These are phyloP conservation scores for Samia ricini DNA, from an alignment of 1,140 invertebrate species.

Conservation along the genomic window DNA sequence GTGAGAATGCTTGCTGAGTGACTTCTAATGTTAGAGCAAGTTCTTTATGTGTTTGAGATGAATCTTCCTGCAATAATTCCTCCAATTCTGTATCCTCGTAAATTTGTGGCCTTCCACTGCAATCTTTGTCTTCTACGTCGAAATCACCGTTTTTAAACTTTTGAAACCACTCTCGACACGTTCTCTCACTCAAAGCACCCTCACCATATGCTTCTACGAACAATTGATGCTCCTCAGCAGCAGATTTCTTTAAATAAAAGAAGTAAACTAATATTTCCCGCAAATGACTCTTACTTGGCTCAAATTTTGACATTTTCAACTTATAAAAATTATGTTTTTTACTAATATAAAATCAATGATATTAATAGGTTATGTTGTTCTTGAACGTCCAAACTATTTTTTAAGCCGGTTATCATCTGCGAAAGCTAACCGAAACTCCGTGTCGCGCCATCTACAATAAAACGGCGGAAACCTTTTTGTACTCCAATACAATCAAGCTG, in stretches of 20 bases:
- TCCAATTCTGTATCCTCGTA: neutral
- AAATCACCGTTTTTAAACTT: neutral
- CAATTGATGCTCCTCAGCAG: neutral
- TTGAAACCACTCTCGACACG: neutral
- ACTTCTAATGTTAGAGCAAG: conserved; percentile 5
- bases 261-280: neutral
- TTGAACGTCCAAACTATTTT: no score
- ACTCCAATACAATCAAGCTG: no score
- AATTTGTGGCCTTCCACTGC: neutral
- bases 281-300: conserved; percentile 1
- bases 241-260: conserved; percentile 5
- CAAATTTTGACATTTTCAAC: conserved; percentile 1
- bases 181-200: neutral
- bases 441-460: no score
- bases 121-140: conserved; percentile 7
- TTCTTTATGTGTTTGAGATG: neutral
- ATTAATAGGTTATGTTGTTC: no score
- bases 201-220: neutral
- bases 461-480: no score
- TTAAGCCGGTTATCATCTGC: no score
- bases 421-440: no score
- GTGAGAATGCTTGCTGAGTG: no score
- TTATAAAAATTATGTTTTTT: neutral
- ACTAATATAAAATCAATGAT: no score
- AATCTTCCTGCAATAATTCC: neutral